Percentiles rank a stretch among this genome's conserved stretches.
Conservation (phyloP, 2,797 vertebrate species). For the Threskiornis aethiopicus region DNA sequence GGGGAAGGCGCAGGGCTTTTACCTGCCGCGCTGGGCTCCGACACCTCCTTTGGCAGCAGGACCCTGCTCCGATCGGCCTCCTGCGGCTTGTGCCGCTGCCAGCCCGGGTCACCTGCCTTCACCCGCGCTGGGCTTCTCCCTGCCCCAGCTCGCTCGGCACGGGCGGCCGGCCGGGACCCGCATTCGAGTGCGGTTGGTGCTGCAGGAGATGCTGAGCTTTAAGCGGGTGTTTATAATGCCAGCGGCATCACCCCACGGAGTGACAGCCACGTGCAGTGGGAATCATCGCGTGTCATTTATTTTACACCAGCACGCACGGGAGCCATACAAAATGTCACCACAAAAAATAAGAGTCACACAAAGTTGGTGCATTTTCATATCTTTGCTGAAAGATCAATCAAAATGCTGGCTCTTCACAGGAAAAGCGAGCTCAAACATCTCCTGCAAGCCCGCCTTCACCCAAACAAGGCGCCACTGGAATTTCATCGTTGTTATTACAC, state of each 20-base stretch:
- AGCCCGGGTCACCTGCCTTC: not conserved
- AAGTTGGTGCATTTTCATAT: not conserved
- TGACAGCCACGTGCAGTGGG: not conserved
- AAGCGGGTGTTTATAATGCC: not conserved
- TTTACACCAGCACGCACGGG: not conserved
- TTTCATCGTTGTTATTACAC: not conserved
- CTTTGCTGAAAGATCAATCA: not conserved
- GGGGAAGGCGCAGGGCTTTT: not conserved
- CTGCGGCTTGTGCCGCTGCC: not conserved
- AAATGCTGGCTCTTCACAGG: not conserved
- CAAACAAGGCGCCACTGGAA: not conserved
- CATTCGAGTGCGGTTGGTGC: rapidly evolving
- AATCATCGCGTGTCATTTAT: not conserved
- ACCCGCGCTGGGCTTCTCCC: not conserved
- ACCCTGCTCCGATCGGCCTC: not conserved
- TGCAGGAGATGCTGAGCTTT: not conserved
- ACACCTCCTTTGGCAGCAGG: not conserved
- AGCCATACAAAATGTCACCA: rapidly evolving
- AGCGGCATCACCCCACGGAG: not conserved
- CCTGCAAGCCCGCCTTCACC: not conserved
- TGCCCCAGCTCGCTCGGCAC: not conserved
- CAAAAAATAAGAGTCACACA: not conserved
- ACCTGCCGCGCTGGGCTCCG: not conserved
- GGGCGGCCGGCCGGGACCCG: rapidly evolving
- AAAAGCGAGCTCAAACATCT: not conserved